Conservation (phyloP, 2,113 vertebrate species). For the Martes martes region DNA sequence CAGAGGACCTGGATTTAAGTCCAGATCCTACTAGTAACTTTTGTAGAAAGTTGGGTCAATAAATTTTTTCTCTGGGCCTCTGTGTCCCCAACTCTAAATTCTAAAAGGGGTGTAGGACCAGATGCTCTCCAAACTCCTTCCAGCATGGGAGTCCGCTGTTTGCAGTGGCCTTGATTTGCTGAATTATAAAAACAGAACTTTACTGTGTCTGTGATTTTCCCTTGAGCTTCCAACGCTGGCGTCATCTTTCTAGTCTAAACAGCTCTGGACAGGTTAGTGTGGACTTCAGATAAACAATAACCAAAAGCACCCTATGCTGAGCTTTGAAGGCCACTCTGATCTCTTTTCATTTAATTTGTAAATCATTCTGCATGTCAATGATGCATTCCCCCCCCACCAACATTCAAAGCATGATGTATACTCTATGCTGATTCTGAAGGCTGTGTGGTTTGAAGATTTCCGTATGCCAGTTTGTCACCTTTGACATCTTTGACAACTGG, state of each 20-base stretch:
- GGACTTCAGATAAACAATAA: background rate
- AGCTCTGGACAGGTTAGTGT: background rate
- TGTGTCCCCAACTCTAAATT: background rate
- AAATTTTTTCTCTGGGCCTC: background rate
- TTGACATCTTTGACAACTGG: background rate
- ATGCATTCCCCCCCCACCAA: background rate
- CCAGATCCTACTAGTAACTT: background rate
- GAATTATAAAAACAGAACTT: background rate
- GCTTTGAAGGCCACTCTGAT: background rate
- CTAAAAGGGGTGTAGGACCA: accelerated
- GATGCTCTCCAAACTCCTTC: background rate
- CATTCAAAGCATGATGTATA: background rate
- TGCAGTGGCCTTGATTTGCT: background rate
- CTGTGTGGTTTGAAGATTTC: background rate
- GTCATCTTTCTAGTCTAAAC: background rate
- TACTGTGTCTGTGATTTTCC: background rate
- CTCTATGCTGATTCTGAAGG: background rate
- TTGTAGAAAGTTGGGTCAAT: background rate
- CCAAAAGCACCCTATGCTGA: background rate
- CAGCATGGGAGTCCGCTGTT: background rate
- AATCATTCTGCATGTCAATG: background rate
- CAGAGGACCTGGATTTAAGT: background rate
- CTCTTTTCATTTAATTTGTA: background rate
- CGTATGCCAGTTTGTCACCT: background rate
- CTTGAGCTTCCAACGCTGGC: background rate